Evolutionary conservation across 2,888 invertebrate species (phyloP).

Genomic region (Pemphredon lugubris): DNA sequence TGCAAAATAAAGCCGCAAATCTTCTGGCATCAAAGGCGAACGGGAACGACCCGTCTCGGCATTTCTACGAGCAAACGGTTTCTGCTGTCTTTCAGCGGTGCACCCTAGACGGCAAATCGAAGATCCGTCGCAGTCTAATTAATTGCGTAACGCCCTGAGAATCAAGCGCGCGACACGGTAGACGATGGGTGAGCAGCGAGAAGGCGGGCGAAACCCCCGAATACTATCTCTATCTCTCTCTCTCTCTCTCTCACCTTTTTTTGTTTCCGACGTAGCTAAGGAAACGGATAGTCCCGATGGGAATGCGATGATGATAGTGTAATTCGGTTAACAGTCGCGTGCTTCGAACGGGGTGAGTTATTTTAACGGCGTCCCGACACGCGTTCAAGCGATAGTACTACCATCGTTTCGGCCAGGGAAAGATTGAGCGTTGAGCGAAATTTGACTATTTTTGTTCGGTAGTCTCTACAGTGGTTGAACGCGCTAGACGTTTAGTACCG

Average conservation of each 20-base stretch:
- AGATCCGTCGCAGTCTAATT: conserved; percentile 58
- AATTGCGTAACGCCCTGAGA: conserved; percentile 65
- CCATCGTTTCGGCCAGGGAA: too few relatives aligned
- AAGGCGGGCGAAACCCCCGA: too few relatives aligned
- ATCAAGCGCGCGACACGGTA: conserved; percentile 44
- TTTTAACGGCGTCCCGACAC: too few relatives aligned
- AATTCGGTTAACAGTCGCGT: conserved; percentile 38
- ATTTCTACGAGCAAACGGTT: conserved; percentile 59
- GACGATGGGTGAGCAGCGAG: conserved; percentile 32
- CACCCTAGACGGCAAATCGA: conserved; percentile 60
- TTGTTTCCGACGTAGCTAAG: too few relatives aligned
- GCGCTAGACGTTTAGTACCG: too few relatives aligned
- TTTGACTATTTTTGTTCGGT: too few relatives aligned
- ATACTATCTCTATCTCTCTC: too few relatives aligned
- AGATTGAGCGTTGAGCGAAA: too few relatives aligned
- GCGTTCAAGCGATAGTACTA: too few relatives aligned
- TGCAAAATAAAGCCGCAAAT: conserved; percentile 79
- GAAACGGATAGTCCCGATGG: conserved; percentile 30
- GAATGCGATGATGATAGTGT: conserved; percentile 7
- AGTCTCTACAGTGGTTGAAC: too few relatives aligned
- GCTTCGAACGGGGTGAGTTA: too few relatives aligned
- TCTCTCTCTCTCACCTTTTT: too few relatives aligned
- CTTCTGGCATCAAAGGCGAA: conserved; percentile 73
- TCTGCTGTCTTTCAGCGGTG: conserved; percentile 29
- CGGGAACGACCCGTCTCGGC: conserved; percentile 72